phyloP scores from a whole-genome alignment of 2,888 invertebrate genomes.

The Eristalis pertinax region DNA sequence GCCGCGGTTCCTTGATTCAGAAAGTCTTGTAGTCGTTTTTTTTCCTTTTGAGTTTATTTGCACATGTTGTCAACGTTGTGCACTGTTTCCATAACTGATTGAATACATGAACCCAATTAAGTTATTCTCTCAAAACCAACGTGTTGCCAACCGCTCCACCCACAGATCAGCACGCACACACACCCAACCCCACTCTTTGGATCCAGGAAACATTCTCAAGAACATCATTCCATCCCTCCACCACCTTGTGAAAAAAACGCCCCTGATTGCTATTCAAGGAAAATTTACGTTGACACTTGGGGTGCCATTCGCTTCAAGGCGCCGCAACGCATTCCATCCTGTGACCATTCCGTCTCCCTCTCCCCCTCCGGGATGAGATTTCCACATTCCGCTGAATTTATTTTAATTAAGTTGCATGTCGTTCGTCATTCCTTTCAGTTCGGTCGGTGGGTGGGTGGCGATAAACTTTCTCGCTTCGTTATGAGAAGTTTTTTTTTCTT shows the following conservation, averaged over 20 bases:
- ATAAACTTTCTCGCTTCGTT: slow-evolving; percentile 14
- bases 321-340: not conserved
- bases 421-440: slow-evolving; percentile 15
- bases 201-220: not conserved
- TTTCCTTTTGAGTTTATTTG: no score
- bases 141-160: no score
- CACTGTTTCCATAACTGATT: no score
- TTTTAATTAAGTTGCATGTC: slow-evolving; percentile 42
- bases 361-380: not conserved
- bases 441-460: not conserved
- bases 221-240: not conserved
- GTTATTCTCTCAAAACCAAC: no score
- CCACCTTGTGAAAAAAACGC: not conserved
- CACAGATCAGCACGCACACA: no score
- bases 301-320: not conserved
- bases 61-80: no score
- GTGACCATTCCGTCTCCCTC: not conserved
- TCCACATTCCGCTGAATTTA: slow-evolving; percentile 9
- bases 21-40: no score
- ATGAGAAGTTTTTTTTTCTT: slow-evolving; percentile 10
- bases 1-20: no score
- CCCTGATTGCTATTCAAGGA: not conserved
- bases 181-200: not conserved
- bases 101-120: no score
- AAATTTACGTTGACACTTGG: not conserved